A percentile compares a stretch with the other conserved stretches of the same genome.
These are phyloP conservation scores for Conomelus anceps DNA, from an alignment of 2,888 invertebrate species.

Conservation along the genomic window DNA sequence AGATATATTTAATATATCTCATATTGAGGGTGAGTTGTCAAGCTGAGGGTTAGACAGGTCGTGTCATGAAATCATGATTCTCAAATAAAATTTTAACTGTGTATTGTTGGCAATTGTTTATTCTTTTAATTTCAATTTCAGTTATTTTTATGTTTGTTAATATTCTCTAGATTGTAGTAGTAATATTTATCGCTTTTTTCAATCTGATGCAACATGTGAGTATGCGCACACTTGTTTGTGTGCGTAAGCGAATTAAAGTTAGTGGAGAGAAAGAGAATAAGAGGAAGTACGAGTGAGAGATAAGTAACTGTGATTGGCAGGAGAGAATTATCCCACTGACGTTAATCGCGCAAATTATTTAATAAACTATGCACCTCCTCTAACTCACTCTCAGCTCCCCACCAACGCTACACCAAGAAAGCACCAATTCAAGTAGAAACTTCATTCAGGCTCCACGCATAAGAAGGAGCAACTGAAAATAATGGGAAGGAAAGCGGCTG, in stretches of 20 bases:
- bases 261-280: not conserved
- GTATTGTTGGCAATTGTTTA: too few relatives aligned
- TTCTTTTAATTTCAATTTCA: too few relatives aligned
- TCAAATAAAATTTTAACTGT: too few relatives aligned
- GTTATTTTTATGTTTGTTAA: too few relatives aligned
- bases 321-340: not conserved
- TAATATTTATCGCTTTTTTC: too few relatives aligned
- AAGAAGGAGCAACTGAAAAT: not conserved
- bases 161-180: too few relatives aligned
- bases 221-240: not conserved
- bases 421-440: not conserved
- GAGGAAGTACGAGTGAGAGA: not conserved
- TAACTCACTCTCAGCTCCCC: not conserved
- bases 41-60: too few relatives aligned
- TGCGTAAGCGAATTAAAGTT: not conserved
- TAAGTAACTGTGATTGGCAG: not conserved
- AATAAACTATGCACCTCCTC: not conserved
- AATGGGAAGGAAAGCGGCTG: not conserved
- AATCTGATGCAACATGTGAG: too few relatives aligned
- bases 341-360: not conserved
- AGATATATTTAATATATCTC: too few relatives aligned
- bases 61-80: too few relatives aligned
- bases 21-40: too few relatives aligned
- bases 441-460: not conserved
- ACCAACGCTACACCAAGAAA: not conserved